Conservation (phyloP, 1,140 invertebrate genomes). For the Bombus consobrinus region DNA sequence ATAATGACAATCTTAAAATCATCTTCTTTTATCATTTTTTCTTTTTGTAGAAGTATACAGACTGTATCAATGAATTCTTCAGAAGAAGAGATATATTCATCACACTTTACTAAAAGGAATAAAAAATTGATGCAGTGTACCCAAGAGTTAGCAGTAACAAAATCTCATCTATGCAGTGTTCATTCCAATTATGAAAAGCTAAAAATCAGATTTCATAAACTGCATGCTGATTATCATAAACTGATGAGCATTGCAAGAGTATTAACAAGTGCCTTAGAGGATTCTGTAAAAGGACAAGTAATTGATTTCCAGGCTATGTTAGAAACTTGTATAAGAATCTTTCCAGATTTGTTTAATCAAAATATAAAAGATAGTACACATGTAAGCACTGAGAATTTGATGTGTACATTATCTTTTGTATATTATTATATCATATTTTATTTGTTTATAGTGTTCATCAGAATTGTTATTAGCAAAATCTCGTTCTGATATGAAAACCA, state of each 20-base stretch:
- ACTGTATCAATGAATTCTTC: conserved; percentile 64
- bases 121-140: conserved; percentile 53
- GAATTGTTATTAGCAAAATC: conserved; percentile 32
- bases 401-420: neutral
- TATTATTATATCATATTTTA: neutral
- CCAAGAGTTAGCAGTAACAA: conserved; percentile 65
- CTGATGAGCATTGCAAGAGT: conserved; percentile 83
- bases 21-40: conserved; percentile 14
- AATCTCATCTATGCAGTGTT: conserved; percentile 67
- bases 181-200: conserved; percentile 76
- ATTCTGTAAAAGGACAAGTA: conserved; percentile 84
- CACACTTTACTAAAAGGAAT: conserved; percentile 34
- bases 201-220: conserved; percentile 77
- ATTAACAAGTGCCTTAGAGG: conserved; percentile 84
- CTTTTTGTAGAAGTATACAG: conserved; percentile 66
- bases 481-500: conserved; percentile 26
- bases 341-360: conserved; percentile 81
- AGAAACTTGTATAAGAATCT: conserved; percentile 80
- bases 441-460: conserved; percentile 35
- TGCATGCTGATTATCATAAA: conserved; percentile 80
- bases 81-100: conserved; percentile 17
- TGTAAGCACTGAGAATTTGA: conserved; percentile 44
- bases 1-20: neutral
- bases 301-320: conserved; percentile 83
- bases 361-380: conserved; percentile 64